Evolutionary conservation across 1,140 invertebrate genomes (phyloP), one percentile per base, ranked within the genome.

Genomic region (Sitophilus oryzae): DNA sequence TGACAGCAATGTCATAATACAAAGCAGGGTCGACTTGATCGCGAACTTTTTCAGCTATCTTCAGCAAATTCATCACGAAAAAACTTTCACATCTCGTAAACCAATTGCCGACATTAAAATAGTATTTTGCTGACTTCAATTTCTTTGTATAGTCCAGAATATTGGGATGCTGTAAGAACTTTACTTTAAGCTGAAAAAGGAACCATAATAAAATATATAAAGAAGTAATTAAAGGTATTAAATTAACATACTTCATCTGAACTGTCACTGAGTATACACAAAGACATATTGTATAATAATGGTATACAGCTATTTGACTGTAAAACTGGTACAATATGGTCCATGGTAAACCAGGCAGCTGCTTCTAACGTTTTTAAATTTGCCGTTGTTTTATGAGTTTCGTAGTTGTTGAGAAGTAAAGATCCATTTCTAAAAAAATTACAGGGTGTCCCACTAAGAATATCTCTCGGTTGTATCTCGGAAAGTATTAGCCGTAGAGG

Each of bases 51-150:
- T 69, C 56, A 2, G 73, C 66, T 22, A 76, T 64, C 62, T 71
- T 76, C 23, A 80, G 64, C 36, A 75, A 62, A 59, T 72, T 74
- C 55, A 74, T 73, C 4, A 80, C 54, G 20, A 79, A 70, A 36
- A 73, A 65, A n/a, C 68, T 72, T 71, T 81, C 79, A 45, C 77
- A 72, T 68, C 74, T 75, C 1, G 76, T 76, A 62, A 79, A 81
- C 78, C 79, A 81, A 62, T 79, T 78, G 34, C 71, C 70, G 41
- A 63, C 22, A 25, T 57, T 73, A 8, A 78, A 64, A 45, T 66
- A 65, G 52, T 60, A 63, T 30, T 61, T 61, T 19, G 60, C 22
- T 3, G 22, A 16, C 45, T 59, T 55, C 47, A 70, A 36, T 18
- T 36, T 25, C 3, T 36, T 40, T 15, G 66, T 57, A 49, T 71